Conservation (phyloP, 2,113 vertebrate species). For the Numenius arquata region DNA sequence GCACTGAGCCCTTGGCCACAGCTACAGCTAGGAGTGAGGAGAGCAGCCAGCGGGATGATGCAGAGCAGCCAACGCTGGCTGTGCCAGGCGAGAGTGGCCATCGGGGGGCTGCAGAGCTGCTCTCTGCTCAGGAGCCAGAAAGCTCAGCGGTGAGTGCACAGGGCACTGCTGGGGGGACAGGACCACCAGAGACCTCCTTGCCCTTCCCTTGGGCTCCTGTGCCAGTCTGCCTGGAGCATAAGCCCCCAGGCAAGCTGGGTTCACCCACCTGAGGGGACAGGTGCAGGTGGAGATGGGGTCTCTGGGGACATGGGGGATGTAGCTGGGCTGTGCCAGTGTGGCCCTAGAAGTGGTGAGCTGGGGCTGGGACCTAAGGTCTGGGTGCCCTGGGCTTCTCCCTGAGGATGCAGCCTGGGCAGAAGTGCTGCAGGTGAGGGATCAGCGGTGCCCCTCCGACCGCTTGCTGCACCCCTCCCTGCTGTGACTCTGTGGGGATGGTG, state of each 20-base stretch:
- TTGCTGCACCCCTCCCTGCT: not conserved
- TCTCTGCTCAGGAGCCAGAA: not conserved
- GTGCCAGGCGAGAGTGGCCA: not conserved
- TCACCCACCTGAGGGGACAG: rapidly evolving
- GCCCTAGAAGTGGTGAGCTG: not conserved
- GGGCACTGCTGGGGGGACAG: not conserved
- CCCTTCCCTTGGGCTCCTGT: not conserved
- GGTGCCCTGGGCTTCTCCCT: not conserved
- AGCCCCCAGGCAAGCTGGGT: not conserved
- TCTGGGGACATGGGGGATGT: not conserved
- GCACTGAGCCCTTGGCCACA: not conserved
- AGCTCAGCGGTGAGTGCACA: slow-evolving; percentile 43
- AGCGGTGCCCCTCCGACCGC: rapidly evolving
- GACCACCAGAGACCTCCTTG: not conserved
- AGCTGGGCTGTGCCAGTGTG: not conserved
- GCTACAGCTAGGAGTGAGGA: not conserved
- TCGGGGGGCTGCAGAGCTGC: not conserved
- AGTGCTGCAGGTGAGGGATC: not conserved
- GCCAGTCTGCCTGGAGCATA: not conserved
- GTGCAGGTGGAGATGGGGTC: not conserved
- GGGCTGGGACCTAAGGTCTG: not conserved
- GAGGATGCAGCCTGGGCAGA: not conserved
- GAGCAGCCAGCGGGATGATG: not conserved
- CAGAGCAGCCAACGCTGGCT: not conserved
- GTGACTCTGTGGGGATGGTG: not conserved